A percentile compares a stretch with the other conserved stretches of the same genome.
phyloP scores from a whole-genome alignment of 2,888 invertebrate genomes.

The Pseudococcus longispinus region DNA sequence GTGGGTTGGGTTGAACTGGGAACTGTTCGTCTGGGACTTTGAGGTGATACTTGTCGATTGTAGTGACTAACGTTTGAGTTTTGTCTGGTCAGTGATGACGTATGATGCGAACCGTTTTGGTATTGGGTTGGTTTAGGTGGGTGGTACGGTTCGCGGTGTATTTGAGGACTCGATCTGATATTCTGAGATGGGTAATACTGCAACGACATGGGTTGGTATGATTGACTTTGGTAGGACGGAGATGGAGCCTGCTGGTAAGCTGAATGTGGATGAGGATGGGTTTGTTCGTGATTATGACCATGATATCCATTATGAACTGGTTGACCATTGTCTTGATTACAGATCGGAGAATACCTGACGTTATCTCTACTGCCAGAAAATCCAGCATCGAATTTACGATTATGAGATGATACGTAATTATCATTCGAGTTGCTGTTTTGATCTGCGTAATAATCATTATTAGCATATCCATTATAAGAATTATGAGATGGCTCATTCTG shows the following conservation, averaged over 20 bases:
- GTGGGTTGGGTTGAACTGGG: neutral
- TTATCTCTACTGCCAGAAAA: neutral
- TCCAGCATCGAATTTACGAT: neutral
- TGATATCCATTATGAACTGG: slow-evolving; percentile 23
- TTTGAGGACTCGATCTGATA: slow-evolving; percentile 48
- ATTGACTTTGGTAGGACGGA: slow-evolving; percentile 18
- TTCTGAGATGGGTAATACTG: slow-evolving; percentile 51
- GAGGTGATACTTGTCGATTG: slow-evolving; percentile 28
- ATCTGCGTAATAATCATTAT: slow-evolving; percentile 20
- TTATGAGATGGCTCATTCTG: slow-evolving; percentile 11
- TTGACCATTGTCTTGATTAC: neutral
- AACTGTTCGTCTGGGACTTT: slow-evolving; percentile 16
- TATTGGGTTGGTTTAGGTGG: neutral
- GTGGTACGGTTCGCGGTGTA: slow-evolving; percentile 12
- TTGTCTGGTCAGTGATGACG: slow-evolving; percentile 22
- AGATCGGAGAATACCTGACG: slow-evolving; percentile 18
- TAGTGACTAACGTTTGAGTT: slow-evolving; percentile 39
- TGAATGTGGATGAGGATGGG: neutral
- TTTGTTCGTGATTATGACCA: neutral
- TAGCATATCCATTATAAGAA: slow-evolving; percentile 8
- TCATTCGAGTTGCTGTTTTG: neutral
- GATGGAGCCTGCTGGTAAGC: slow-evolving; percentile 57
- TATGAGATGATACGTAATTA: slow-evolving; percentile 2
- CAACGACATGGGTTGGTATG: slow-evolving; percentile 54
- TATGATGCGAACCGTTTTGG: neutral